Percentiles rank a stretch among this genome's conserved stretches.
phyloP scores from a whole-genome alignment of 2,113 vertebrate genomes.

The Petrocephalus microphthalmus region DNA sequence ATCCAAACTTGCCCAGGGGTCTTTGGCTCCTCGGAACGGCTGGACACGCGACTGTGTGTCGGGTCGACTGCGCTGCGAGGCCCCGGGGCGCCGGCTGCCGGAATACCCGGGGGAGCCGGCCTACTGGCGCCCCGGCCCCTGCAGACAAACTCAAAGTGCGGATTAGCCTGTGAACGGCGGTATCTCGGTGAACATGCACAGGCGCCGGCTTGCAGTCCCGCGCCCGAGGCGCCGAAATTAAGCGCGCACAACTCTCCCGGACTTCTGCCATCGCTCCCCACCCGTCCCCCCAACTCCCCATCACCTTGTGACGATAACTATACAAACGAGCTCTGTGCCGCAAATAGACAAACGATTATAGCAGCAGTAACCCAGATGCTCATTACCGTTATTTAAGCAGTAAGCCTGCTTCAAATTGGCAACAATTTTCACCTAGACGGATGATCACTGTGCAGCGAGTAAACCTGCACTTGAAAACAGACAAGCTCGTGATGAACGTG shows the following conservation, averaged over 20 bases:
- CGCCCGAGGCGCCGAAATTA: conserved; percentile 41
- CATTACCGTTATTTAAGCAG: conserved; percentile 14
- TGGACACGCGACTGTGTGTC: conserved; percentile 48
- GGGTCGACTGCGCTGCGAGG: conserved; percentile 41
- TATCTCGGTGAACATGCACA: conserved; percentile 48
- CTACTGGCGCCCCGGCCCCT: conserved; percentile 21
- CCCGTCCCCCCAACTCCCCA: conserved; percentile 21
- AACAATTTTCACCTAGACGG: conserved; percentile 28
- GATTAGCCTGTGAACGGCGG: conserved; percentile 55
- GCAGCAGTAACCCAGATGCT: conserved; percentile 32
- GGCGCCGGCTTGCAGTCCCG: conserved; percentile 32
- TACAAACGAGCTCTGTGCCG: conserved; percentile 45
- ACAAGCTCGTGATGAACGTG: conserved; percentile 13
- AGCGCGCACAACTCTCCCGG: conserved; percentile 22
- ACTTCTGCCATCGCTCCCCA: conserved; percentile 46
- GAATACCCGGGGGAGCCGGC: conserved; percentile 38
- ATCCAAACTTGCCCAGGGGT: conserved; percentile 48
- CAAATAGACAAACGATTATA: conserved; percentile 52
- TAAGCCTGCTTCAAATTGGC: conserved; percentile 7
- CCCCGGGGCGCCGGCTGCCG: conserved; percentile 49
- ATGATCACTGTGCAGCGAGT: conserved; percentile 30
- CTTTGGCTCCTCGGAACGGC: conserved; percentile 44
- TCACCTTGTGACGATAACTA: conserved; percentile 47
- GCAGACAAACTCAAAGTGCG: conserved; percentile 38
- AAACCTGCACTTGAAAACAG: conserved; percentile 23